phyloP scores from a whole-genome alignment of 2,113 vertebrate genomes.

The Oceanodroma tethys region DNA sequence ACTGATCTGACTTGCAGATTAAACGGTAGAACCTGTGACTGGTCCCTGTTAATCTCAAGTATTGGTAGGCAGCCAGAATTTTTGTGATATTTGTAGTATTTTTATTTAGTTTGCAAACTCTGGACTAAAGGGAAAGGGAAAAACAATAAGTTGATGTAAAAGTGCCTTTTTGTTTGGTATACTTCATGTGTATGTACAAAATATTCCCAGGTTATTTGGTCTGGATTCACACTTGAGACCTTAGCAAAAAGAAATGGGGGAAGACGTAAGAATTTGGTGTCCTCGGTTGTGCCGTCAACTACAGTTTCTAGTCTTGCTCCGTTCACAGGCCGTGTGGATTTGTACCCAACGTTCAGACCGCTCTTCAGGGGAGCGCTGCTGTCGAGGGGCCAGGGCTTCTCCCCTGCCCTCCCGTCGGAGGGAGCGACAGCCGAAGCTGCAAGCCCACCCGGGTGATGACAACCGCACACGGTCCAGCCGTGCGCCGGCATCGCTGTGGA shows the following conservation, averaged over 20 bases:
- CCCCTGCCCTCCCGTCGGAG: background rate
- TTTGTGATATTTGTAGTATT: too few relatives aligned
- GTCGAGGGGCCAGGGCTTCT: too few relatives aligned
- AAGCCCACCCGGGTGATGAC: accelerated
- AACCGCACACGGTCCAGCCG: accelerated
- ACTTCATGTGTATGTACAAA: accelerated
- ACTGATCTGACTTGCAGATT: accelerated
- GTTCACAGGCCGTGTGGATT: accelerated
- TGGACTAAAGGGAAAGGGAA: background rate
- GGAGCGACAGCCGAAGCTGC: too few relatives aligned
- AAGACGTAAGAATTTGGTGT: too few relatives aligned
- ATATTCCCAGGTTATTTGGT: background rate
- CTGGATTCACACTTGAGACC: too few relatives aligned
- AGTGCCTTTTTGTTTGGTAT: background rate
- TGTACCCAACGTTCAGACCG: accelerated
- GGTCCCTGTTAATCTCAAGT: too few relatives aligned
- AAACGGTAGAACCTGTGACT: accelerated
- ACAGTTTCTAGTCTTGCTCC: background rate
- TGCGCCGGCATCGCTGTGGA: accelerated
- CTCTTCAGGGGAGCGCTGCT: background rate
- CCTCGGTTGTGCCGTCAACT: background rate
- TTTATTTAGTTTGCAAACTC: background rate
- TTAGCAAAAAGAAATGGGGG: background rate
- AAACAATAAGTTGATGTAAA: accelerated
- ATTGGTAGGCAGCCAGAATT: background rate